Evolutionary conservation across 2,113 vertebrate species (phyloP), one percentile per base, ranked within the genome.

Genomic region (Columba livia): DNA sequence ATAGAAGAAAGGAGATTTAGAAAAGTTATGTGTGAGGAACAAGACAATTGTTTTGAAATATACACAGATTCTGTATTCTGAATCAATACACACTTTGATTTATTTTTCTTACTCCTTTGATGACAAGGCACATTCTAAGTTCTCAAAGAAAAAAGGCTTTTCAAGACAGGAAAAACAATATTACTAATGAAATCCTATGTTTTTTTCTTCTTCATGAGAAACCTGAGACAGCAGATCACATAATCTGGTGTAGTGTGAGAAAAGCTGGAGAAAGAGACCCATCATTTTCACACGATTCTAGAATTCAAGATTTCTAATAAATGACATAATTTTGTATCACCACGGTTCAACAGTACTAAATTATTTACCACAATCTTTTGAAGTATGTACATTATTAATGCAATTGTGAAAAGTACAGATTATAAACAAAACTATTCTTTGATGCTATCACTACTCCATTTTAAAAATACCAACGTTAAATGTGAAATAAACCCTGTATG

Each of bases 401-500:
- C 3, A 66, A 50, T 48, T 79, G 16, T 60, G 32, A 58, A 85
- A 83, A 53, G 3, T 26, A 56, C 5, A 32, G 8, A 64, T 53
- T 67, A 67, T 15, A 75, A 93, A 66, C 3, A 36, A 36, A 56
- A 31, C 17, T 26, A 47, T 10, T 28, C 1, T 32, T 69, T 40
- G 51, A 44, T 10, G 62, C 5, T 54, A 62, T 44, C 16, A 44
- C 15, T 66, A 32, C 51, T 82, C 20, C 5, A 58, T 85, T 67
- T 34, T n/a, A 4, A 36, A 92, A 83, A 60, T 10, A 1, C 3
- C 18, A 16, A 47, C 0, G 2, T 62, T 85, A 83, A 69, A 58
- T 9, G 38, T 32, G 6, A 60, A 69, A 72, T 71, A 72, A 40
- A 1, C 0, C 10, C 11, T 61, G 5, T 48, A n/a, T 12, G 3